Evolutionary conservation across 2,888 invertebrate genomes (phyloP), one percentile per base, ranked within the genome.

Genomic region (Lasioglossum lativentre): DNA sequence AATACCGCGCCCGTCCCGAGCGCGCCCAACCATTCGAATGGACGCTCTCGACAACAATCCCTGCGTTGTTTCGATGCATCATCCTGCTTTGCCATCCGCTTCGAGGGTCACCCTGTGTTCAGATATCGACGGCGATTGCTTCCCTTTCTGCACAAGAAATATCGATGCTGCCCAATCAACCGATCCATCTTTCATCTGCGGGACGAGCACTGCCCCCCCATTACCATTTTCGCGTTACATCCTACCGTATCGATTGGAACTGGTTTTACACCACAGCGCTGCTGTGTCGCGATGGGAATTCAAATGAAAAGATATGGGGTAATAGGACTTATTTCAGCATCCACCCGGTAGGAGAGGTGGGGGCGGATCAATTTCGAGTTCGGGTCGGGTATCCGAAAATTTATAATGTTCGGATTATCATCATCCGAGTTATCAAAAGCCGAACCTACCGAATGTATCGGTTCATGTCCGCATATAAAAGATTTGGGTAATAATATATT

Each of bases 1-100:
- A 94, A 94, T 93, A 94, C 94, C 94, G 94, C 94, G 93, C 94
- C 94, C 94, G 93, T 92, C 72, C 82, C 75, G 56, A 91, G 91
- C 93, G 92, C 93, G 93, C 92, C 91, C 92, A 91, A 79, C 88
- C 90, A 90, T 93, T 93, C 90, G 92, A 93, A 93, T 93, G 81
- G 87, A 75, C 82, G 82, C 73, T 77, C 68, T 77, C 68, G 85
- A 86, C 82, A 89, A 91, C 91, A 90, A 92, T 90, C 91, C 87
- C 63, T 75, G 82, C 88, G 89, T 92, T 92, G 90, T 92, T 88
- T 82, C 86, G 72, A 70, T 56, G 71, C 71, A 68, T 78, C 66
- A 38, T 73, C 59, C 47, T 56, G 70, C 59, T 74, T 77, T 59
- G 47, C 56, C 74, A 66, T 80, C 56, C 75, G 74, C 52, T 47